Base-by-base conservation (phyloP, 2,113 vertebrate species). In the Petromus typicus region DNA sequence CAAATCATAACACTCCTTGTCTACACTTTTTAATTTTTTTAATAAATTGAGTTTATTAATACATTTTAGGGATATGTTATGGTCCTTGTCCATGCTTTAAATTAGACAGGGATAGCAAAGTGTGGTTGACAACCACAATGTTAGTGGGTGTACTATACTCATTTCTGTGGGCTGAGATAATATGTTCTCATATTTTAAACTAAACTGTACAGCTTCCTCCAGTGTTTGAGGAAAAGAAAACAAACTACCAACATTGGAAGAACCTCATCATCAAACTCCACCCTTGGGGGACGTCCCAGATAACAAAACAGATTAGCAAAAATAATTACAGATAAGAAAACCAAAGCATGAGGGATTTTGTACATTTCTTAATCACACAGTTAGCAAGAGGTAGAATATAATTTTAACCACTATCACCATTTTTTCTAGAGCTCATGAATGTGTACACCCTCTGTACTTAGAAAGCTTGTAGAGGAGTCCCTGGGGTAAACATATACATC, bases 151-250 rank as follows among this genome's bases (percentile, higher is more conserved):
- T 61, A 75, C 32, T 59, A 4, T n/a, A n/a, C 37, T 86, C 45
- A 66, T 83, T 84, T 93, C 63, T 96, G 43, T 71, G 90, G 61
- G 16, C 23, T 69, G 8, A 90, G 51, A 80, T 51, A 81, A 63
- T 45, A 23, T 13, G 34, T 6, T 51, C 16, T 73, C 11, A 57
- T 78, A 63, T 93, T 85, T 93, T 94, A 91, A 92, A 71, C 54
- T 51, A 6, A 12, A 30, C 13, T 27, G 2, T 64, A n/a, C 3
- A 54, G 17, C 63, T 87, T 93, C 3, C 13, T 81, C 63, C 25
- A 92, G 1, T 18, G 20, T 63, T 71, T 64, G 6, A 25, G 54
- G 30, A 14, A 69, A 75, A 83, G 34, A 59, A 71, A 59, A 64
- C 7, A 94, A 61, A 12, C 22, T 90, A 27, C 4, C 30, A 66